A percentile compares a stretch with the other conserved stretches of the same genome.
These are phyloP conservation scores for Ernsta delagoae DNA, from an alignment of 2,888 invertebrate genomes.

Conservation along the genomic window DNA sequence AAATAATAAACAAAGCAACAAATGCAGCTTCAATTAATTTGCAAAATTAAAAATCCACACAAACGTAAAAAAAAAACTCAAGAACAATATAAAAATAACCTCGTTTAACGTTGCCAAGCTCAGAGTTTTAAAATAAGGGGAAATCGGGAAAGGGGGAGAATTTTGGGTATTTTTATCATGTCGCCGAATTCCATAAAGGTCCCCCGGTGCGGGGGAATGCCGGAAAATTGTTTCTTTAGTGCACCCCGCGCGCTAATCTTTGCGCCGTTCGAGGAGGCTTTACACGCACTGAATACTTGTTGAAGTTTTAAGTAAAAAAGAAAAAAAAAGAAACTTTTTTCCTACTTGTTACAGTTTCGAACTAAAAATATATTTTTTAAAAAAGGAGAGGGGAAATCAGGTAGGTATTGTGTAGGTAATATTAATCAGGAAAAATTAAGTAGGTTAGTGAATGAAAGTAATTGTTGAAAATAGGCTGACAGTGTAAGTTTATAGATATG, in stretches of 20 bases:
- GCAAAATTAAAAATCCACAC: conserved; percentile 14
- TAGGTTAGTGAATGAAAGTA: too few relatives aligned
- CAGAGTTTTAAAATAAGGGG: conserved; percentile 40
- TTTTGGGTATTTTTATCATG: conserved; percentile 77
- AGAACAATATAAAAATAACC: conserved; percentile 45
- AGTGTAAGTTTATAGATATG: too few relatives aligned
- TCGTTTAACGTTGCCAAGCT: conserved; percentile 48
- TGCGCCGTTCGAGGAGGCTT: conserved; percentile 38
- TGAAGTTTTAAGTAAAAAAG: too few relatives aligned
- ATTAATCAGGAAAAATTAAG: too few relatives aligned
- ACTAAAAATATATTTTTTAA: too few relatives aligned
- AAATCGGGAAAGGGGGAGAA: conserved; percentile 45
- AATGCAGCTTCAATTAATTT: too few relatives aligned
- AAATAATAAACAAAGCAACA: too few relatives aligned
- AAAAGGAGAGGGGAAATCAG: too few relatives aligned
- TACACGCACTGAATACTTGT: conserved; percentile 29
- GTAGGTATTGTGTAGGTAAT: too few relatives aligned
- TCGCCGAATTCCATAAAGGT: conserved; percentile 70
- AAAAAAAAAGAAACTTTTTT: too few relatives aligned
- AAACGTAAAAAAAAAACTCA: conserved; percentile 2
- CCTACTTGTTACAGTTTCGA: too few relatives aligned
- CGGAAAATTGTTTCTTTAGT: conserved; percentile 83
- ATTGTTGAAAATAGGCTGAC: too few relatives aligned
- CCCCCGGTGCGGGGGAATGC: conserved; percentile 64
- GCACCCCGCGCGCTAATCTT: conserved; percentile 80